phyloP scores from a whole-genome alignment of 2,888 invertebrate genomes.

The Calliphora vomitoria region DNA sequence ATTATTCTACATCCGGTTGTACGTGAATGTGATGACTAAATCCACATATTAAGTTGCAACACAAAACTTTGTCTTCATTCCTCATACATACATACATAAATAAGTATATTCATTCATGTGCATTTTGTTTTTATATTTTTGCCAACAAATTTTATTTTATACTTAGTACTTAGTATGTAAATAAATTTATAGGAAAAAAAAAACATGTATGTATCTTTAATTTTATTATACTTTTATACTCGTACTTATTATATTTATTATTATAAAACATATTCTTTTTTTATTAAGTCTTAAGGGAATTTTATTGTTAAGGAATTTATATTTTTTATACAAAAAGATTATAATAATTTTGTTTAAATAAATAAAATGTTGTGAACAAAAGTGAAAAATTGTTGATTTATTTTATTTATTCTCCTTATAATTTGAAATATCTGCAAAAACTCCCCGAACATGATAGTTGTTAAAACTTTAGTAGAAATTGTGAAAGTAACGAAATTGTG shows the following conservation, averaged over 20 bases:
- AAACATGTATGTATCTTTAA: background rate
- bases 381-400: too few species aligned
- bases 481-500: too few species aligned
- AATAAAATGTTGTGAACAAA: too few species aligned
- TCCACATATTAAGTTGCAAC: conserved; percentile 17
- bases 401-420: too few species aligned
- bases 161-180: background rate
- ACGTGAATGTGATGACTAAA: conserved; percentile 83
- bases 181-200: too few species aligned
- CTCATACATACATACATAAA: background rate
- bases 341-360: too few species aligned
- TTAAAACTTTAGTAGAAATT: too few species aligned
- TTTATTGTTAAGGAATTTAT: background rate
- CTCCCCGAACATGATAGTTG: too few species aligned
- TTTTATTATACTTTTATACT: background rate
- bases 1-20: conserved; percentile 87
- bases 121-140: too few species aligned
- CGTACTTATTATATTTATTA: background rate
- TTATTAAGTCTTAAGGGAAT: background rate
- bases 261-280: background rate
- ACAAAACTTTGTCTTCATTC: background rate
- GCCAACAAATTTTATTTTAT: background rate
- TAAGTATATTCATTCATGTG: too few species aligned
- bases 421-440: too few species aligned
- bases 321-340: background rate